phyloP scores from a whole-genome alignment of 2,888 invertebrate genomes.

The Mesochorus sp. region DNA sequence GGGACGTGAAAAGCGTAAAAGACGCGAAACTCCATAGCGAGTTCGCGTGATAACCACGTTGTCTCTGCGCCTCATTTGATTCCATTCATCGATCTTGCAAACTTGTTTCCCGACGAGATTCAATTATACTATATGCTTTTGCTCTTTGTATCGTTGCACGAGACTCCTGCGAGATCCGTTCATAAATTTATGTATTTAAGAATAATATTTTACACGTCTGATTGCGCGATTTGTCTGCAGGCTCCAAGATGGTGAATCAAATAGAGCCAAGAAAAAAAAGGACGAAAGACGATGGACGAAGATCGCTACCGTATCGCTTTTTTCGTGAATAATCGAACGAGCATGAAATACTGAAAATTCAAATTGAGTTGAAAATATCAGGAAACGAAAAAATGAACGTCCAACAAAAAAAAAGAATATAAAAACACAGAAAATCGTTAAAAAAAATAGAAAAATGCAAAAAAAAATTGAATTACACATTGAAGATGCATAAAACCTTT shows the following conservation, averaged over 20 bases:
- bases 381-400: not conserved
- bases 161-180: conserved; percentile 25
- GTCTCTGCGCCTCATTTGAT: conserved; percentile 63
- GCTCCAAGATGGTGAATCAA: conserved; percentile 18
- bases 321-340: not conserved
- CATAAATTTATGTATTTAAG: not conserved
- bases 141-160: conserved; percentile 37
- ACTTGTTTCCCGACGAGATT: conserved; percentile 60
- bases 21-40: conserved; percentile 10
- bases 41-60: conserved; percentile 22
- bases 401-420: not conserved
- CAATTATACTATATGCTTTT: conserved; percentile 60
- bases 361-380: conserved; percentile 16
- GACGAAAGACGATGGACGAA: too few species aligned
- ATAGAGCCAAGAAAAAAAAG: not conserved
- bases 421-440: not conserved
- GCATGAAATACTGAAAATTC: not conserved
- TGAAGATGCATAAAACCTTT: not conserved
- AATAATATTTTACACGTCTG: conserved; percentile 33
- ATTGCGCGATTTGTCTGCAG: conserved; percentile 46
- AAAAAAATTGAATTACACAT: not conserved
- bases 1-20: not conserved
- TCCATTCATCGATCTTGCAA: conserved; percentile 66
- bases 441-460: conserved; percentile 20
- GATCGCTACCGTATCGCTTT: too few species aligned